Conservation (phyloP, 2,113 vertebrate species). For the Megatriorchis doriae region DNA sequence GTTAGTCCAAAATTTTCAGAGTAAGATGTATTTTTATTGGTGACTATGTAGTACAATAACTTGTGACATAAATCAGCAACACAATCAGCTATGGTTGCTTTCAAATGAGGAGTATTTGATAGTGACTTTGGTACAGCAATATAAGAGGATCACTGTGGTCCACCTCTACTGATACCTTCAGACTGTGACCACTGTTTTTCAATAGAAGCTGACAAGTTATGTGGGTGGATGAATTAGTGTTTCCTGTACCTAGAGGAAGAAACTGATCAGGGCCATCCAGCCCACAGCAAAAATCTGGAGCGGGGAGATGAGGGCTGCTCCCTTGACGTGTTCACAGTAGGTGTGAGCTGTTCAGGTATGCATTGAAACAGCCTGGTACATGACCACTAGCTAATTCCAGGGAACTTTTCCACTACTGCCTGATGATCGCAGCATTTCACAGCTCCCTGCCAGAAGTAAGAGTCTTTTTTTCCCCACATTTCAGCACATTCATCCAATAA, state of each 20-base stretch:
- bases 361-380: not conserved
- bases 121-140: not conserved
- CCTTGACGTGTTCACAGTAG: not conserved
- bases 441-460: not conserved
- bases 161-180: not conserved
- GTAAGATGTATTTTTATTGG: not conserved
- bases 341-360: not conserved
- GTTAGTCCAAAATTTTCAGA: not conserved
- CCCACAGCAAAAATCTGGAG: not conserved
- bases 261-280: not conserved
- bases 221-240: not conserved
- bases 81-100: not conserved
- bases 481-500: not conserved
- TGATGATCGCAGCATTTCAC: not conserved
- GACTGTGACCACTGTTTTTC: not conserved
- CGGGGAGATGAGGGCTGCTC: not conserved
- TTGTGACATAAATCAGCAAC: not conserved
- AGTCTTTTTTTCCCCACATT: not conserved
- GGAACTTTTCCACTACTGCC: not conserved
- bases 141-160: not conserved
- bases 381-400: not conserved
- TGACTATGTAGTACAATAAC: not conserved
- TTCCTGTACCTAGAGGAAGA: not conserved
- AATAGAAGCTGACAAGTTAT: not conserved
- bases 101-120: not conserved